Evolutionary conservation across 2,888 invertebrate genomes (phyloP).

Genomic region (Neuroscelio doddi): DNA sequence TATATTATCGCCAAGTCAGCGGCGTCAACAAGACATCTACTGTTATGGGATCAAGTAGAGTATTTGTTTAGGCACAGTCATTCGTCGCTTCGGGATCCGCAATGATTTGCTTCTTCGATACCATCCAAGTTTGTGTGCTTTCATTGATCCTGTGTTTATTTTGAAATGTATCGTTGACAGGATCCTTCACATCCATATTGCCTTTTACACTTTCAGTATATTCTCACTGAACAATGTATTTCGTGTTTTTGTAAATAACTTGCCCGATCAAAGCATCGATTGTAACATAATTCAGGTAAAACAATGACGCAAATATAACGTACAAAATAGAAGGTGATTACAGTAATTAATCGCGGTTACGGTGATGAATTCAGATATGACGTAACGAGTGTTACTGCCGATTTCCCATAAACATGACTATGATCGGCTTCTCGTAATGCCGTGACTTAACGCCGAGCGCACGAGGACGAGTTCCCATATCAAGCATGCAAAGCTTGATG

Average conservation of each 20-base stretch:
- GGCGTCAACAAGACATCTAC: slow-evolving; percentile 58
- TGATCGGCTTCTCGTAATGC: slow-evolving; percentile 53
- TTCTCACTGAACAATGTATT: too few species aligned
- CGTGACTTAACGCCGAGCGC: slow-evolving; percentile 52
- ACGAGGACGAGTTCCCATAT: slow-evolving; percentile 67
- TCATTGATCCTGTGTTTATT: slow-evolving; percentile 11
- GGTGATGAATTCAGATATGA: slow-evolving; percentile 11
- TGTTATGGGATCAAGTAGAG: slow-evolving; percentile 48
- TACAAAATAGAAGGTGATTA: neutral
- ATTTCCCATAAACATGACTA: slow-evolving; percentile 47
- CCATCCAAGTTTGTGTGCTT: slow-evolving; percentile 2
- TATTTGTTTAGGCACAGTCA: slow-evolving; percentile 62
- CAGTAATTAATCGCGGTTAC: neutral
- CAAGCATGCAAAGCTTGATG: slow-evolving; percentile 72
- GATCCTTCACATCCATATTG: slow-evolving; percentile 1
- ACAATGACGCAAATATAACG: too few species aligned
- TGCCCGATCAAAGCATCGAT: too few species aligned
- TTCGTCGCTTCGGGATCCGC: slow-evolving; percentile 53
- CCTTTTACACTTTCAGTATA: too few species aligned
- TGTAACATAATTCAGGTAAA: too few species aligned
- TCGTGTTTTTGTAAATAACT: too few species aligned
- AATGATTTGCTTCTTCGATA: slow-evolving; percentile 32
- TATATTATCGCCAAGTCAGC: slow-evolving; percentile 62
- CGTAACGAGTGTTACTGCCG: slow-evolving; percentile 3
- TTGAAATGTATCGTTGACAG: slow-evolving; percentile 5